Percentiles rank a stretch among this genome's conserved stretches.
These are phyloP conservation scores for Balaeniceps rex DNA, from an alignment of 2,113 vertebrate species.

Conservation along the genomic window DNA sequence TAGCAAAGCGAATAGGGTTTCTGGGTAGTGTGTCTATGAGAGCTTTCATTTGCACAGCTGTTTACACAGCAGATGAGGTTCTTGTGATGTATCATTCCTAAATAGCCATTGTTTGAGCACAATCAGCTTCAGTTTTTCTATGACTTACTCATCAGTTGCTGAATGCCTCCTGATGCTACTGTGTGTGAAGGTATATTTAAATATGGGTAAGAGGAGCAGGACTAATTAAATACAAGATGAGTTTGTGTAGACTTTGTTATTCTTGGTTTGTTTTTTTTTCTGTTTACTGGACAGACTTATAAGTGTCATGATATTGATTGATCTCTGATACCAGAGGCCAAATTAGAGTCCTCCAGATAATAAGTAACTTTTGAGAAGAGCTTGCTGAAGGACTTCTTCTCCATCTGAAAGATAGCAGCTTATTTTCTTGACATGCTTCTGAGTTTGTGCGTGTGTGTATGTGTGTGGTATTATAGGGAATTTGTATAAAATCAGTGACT, in stretches of 20 bases:
- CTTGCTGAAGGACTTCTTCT: not conserved
- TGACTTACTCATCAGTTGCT: not conserved
- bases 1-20: not conserved
- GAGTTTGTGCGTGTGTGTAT: not conserved
- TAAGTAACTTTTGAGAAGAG: not conserved
- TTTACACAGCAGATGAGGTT: not conserved
- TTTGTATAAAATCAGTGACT: not conserved
- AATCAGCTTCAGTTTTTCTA: not conserved
- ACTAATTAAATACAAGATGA: not conserved
- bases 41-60: not conserved
- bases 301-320: not conserved
- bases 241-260: not conserved
- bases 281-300: not conserved
- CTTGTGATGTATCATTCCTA: not conserved
- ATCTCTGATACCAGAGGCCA: not conserved
- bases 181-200: not conserved
- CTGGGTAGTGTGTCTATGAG: not conserved
- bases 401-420: not conserved
- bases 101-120: not conserved
- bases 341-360: not conserved
- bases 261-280: not conserved
- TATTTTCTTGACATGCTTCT: not conserved
- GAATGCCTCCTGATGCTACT: not conserved
- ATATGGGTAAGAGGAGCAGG: not conserved
- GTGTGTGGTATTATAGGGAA: not conserved